Percentiles rank a stretch among this genome's conserved stretches.
phyloP scores from a whole-genome alignment of 2,113 vertebrate species.

The Amphiprion ocellaris region DNA sequence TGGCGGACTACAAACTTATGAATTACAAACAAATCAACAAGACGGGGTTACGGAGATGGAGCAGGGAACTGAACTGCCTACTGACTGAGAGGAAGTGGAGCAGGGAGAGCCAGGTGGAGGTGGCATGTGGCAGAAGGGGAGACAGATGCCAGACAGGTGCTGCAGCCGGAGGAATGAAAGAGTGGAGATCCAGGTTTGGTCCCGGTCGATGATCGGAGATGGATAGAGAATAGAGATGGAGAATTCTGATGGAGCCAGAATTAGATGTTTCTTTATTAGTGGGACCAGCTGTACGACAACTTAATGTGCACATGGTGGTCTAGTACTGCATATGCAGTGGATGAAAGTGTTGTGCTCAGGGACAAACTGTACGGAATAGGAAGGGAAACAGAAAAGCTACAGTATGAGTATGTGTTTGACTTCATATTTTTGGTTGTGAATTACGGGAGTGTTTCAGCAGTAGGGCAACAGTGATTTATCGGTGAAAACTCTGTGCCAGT shows the following conservation, averaged over 20 bases:
- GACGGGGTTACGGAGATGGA: too few species aligned
- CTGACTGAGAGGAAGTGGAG: too few species aligned
- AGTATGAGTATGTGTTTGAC: constrained; percentile 54
- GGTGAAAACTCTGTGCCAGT: constrained; percentile 73
- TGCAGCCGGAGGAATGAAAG: too few species aligned
- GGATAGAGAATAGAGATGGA: too few species aligned
- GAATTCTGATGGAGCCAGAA: neutral
- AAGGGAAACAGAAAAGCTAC: constrained; percentile 31
- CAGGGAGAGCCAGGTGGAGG: too few species aligned
- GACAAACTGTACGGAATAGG: constrained; percentile 24
- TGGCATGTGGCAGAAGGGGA: too few species aligned
- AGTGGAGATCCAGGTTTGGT: too few species aligned
- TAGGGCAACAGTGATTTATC: constrained; percentile 68
- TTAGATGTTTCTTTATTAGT: constrained; percentile 10
- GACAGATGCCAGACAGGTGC: too few species aligned
- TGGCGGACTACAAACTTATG: too few species aligned
- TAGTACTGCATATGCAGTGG: constrained; percentile 19
- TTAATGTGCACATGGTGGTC: neutral
- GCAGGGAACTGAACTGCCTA: too few species aligned
- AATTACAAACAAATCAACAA: too few species aligned
- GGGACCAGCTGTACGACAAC: constrained; percentile 16
- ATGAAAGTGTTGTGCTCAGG: constrained; percentile 24
- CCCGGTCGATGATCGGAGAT: too few species aligned
- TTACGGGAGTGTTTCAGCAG: constrained; percentile 63
- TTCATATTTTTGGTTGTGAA: constrained; percentile 68